phyloP scores from a whole-genome alignment of 2,888 invertebrate species.

The Bedellia somnulentella region DNA sequence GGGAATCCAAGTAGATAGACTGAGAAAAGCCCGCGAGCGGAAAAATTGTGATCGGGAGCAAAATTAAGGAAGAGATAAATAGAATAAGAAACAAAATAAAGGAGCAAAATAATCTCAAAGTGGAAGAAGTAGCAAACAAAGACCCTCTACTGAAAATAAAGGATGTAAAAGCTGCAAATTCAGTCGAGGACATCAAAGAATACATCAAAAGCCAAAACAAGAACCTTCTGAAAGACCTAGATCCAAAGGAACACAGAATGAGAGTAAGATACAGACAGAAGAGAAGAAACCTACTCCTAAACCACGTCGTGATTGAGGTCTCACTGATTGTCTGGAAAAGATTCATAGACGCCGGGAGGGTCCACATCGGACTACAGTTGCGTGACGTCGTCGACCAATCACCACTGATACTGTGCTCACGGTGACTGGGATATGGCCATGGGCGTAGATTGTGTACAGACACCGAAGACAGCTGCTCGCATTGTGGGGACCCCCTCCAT shows the following conservation, averaged over 20 bases:
- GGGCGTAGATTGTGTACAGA: conserved; percentile 12
- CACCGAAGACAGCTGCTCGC: conserved; percentile 9
- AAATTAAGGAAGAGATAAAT: neutral
- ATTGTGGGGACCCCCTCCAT: conserved; percentile 11
- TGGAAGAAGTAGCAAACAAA: conserved; percentile 4
- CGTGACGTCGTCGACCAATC: conserved; percentile 3
- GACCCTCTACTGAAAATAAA: conserved; percentile 7
- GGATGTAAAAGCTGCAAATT: conserved; percentile 8
- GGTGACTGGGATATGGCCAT: conserved; percentile 15
- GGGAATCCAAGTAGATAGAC: conserved; percentile 8
- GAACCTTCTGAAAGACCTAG: conserved; percentile 5
- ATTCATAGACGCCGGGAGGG: conserved; percentile 2
- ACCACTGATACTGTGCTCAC: conserved; percentile 8
- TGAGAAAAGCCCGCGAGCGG: conserved; percentile 9
- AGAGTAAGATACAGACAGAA: conserved; percentile 10
- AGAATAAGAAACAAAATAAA: neutral
- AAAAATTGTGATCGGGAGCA: conserved; percentile 10
- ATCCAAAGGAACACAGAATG: conserved; percentile 1
- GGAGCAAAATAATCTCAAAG: neutral
- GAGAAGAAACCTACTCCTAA: conserved; percentile 11
- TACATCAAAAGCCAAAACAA: conserved; percentile 8
- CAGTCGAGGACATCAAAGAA: conserved; percentile 7
- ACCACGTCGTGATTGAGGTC: conserved; percentile 12
- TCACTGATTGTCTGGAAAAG: conserved; percentile 9
- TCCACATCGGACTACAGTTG: conserved; percentile 3